Conservation (phyloP, 2,797 vertebrate genomes). For the Diceros bicornis region DNA sequence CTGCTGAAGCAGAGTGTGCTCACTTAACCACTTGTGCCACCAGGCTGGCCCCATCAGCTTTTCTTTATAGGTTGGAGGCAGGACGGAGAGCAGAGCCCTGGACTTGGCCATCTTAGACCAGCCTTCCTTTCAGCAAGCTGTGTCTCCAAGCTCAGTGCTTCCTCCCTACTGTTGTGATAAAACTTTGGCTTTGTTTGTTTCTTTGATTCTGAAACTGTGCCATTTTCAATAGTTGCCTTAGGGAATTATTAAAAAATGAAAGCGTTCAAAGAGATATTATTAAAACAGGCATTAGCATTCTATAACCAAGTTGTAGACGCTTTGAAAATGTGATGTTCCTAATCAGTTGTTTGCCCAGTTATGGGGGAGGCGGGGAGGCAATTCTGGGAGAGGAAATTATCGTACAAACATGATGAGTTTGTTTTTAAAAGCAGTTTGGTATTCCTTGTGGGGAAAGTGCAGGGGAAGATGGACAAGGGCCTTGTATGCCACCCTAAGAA, state of each 20-base stretch:
- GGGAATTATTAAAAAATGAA: conserved; percentile 20
- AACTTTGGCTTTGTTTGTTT: not conserved
- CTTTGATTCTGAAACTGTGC: conserved; percentile 17
- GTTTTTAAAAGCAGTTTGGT: not conserved
- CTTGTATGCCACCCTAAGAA: not conserved
- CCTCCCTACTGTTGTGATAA: not conserved
- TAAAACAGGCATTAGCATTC: not conserved
- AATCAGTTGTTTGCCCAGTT: not conserved
- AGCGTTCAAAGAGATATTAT: not conserved
- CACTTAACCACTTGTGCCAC: too few relatives aligned
- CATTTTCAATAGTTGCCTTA: not conserved
- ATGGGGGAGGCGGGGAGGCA: too few relatives aligned
- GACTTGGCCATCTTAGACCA: not conserved
- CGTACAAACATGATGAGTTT: not conserved
- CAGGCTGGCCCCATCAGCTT: not conserved
- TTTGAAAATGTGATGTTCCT: not conserved
- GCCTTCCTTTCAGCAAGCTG: not conserved
- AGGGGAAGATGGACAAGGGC: not conserved
- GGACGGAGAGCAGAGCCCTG: not conserved
- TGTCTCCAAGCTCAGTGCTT: not conserved
- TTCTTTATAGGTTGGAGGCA: not conserved
- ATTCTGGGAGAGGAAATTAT: not conserved
- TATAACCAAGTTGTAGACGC: not conserved
- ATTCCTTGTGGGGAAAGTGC: not conserved
- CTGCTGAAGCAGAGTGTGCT: too few relatives aligned